phyloP scores from a whole-genome alignment of 2,113 vertebrate species.

The Chunga burmeisteri region DNA sequence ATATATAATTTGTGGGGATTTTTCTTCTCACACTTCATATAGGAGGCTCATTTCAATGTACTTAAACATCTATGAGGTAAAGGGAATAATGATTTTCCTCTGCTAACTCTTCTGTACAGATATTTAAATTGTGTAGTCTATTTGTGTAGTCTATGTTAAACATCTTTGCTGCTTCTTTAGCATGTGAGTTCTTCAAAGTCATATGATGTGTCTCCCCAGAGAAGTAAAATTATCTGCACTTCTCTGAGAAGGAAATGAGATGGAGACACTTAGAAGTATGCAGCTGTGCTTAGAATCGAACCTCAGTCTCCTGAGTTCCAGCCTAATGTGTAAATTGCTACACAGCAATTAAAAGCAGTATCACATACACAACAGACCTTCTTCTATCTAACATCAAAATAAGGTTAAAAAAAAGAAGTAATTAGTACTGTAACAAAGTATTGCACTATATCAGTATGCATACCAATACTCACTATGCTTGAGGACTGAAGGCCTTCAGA shows the following conservation, averaged over 20 bases:
- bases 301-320: neutral
- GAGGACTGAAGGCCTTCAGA: neutral
- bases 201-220: neutral
- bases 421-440: neutral
- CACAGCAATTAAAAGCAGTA: neutral
- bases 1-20: neutral
- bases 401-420: neutral
- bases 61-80: neutral
- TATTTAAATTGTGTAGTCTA: neutral
- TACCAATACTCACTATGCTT: neutral
- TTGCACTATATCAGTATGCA: neutral
- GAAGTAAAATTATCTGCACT: neutral
- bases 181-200: neutral
- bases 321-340: neutral
- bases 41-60: neutral
- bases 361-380: neutral
- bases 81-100: neutral
- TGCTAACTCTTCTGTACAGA: neutral
- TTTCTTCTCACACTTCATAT: neutral
- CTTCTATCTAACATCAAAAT: neutral
- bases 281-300: neutral
- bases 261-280: neutral
- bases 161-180: neutral
- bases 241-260: neutral
- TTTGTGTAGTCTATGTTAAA: neutral